Conservation (phyloP, 2,888 invertebrate genomes). For the Stictocephala bisonia region DNA sequence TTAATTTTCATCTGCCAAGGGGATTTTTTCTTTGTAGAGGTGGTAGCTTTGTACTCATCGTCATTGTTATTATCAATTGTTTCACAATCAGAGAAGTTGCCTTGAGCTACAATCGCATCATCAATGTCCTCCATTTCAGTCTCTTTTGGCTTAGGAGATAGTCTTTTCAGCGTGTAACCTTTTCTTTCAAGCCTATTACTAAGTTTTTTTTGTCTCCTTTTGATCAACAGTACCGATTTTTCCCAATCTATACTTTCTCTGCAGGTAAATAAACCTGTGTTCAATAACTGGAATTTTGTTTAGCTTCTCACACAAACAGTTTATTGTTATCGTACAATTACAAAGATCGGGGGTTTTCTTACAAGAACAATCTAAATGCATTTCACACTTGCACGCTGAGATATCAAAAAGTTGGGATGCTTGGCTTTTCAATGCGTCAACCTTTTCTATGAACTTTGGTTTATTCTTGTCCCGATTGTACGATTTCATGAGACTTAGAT, state of each 20-base stretch:
- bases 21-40: constrained; percentile 10
- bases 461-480: constrained; percentile 32
- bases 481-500: constrained; percentile 30
- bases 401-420: constrained; percentile 30
- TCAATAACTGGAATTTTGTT: constrained; percentile 32
- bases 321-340: constrained; percentile 24
- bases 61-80: constrained; percentile 20
- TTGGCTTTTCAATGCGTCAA: constrained; percentile 37
- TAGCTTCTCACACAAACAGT: neutral
- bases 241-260: constrained; percentile 28
- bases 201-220: constrained; percentile 18
- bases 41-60: constrained; percentile 6
- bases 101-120: constrained; percentile 4
- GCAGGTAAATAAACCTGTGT: constrained; percentile 29
- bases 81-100: constrained; percentile 3
- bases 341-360: constrained; percentile 28
- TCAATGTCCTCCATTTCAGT: constrained; percentile 25
- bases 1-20: constrained; percentile 35
- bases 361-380: neutral
- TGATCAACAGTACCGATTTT: constrained; percentile 16
- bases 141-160: constrained; percentile 22
- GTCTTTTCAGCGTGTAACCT: constrained; percentile 12
- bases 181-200: constrained; percentile 12
- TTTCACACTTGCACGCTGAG: neutral
- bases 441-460: constrained; percentile 32